A percentile compares a stretch with the other conserved stretches of the same genome.
Conservation (phyloP, 2,888 invertebrate species). For the Tenthredo livida region DNA sequence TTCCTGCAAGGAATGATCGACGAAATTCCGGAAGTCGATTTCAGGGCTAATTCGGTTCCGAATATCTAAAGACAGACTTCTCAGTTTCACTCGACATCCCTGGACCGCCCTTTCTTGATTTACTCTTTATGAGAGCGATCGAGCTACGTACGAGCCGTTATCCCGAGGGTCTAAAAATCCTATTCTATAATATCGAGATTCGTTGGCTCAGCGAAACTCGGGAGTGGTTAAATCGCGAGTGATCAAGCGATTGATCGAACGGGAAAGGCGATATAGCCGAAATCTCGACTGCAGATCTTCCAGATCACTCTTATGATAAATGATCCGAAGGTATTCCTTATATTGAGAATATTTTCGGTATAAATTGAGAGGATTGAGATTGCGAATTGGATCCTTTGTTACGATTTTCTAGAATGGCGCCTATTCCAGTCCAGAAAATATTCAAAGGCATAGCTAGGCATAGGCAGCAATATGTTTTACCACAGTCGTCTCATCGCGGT, state of each 20-base stretch:
- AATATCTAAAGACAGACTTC: neutral
- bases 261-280: neutral
- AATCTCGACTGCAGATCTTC: conserved; percentile 23
- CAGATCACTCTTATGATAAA: conserved; percentile 16
- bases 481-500: neutral
- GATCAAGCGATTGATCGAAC: conserved; percentile 30
- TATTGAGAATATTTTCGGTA: neutral
- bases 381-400: conserved; percentile 8
- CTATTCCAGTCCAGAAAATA: neutral
- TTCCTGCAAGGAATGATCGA: neutral
- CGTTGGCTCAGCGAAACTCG: conserved; percentile 23
- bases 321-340: neutral
- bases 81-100: neutral
- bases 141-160: neutral
- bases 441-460: no score
- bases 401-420: neutral
- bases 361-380: conserved; percentile 12
- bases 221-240: neutral
- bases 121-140: neutral
- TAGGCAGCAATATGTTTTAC: neutral
- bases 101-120: neutral
- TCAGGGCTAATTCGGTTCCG: neutral
- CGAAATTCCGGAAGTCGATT: neutral
- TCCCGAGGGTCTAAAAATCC: neutral
- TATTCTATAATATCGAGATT: conserved; percentile 34